These are phyloP conservation scores for Allobates femoralis DNA, from an alignment of 2,797 vertebrate genomes.

Conservation along the genomic window DNA sequence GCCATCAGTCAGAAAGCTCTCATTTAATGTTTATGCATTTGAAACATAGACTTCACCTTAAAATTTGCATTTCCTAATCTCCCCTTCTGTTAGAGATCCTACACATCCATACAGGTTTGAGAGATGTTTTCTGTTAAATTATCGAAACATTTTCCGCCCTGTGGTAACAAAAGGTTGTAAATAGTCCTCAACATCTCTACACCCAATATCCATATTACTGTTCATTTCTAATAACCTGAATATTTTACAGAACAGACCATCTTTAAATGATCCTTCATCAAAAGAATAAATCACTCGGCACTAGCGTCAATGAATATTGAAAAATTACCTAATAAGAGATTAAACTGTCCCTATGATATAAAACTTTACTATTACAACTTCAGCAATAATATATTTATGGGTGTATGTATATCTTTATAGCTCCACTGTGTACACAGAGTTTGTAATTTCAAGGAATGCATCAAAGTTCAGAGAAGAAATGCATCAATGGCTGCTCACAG, in stretches of 20 bases:
- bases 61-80: slow-evolving; percentile 11
- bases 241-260: slow-evolving; percentile 24
- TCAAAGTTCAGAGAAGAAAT: slow-evolving; percentile 1
- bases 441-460: slow-evolving; percentile 35
- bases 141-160: slow-evolving; percentile 5
- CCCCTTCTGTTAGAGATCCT: slow-evolving; percentile 11
- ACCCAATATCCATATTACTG: neutral
- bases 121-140: slow-evolving; percentile 24
- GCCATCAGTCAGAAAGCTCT: neutral
- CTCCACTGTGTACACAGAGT: slow-evolving; percentile 31
- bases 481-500: neutral
- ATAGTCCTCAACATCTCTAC: neutral
- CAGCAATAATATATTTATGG: slow-evolving; percentile 50
- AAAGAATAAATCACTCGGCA: slow-evolving; percentile 34
- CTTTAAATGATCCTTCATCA: slow-evolving; percentile 3
- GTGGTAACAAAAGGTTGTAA: neutral
- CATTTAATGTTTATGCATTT: neutral
- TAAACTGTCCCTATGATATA: slow-evolving; percentile 49
- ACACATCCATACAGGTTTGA: neutral
- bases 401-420: slow-evolving; percentile 40
- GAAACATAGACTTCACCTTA: neutral
- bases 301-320: slow-evolving; percentile 38
- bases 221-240: neutral
- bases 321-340: slow-evolving; percentile 52
- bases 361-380: slow-evolving; percentile 50